Conservation (phyloP, 2,797 vertebrate species). For the Gallirallus australis region DNA sequence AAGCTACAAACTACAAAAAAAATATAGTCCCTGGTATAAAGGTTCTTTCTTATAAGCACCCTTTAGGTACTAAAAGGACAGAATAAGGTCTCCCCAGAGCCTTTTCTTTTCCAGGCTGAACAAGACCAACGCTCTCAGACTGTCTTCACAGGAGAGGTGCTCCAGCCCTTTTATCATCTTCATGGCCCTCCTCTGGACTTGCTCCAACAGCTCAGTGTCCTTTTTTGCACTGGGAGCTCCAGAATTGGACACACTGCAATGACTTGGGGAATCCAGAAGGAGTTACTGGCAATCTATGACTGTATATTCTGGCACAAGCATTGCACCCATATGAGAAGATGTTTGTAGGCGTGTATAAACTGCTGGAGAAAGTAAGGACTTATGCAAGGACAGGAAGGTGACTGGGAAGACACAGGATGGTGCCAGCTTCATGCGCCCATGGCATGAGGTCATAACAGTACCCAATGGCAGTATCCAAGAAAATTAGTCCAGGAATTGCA, state of each 20-base stretch:
- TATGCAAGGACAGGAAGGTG: neutral
- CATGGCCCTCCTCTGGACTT: too few species aligned
- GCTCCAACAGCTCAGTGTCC: too few species aligned
- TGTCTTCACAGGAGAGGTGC: too few species aligned
- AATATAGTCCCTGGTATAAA: neutral
- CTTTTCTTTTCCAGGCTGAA: neutral
- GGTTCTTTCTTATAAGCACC: neutral
- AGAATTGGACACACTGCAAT: neutral
- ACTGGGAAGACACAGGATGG: neutral
- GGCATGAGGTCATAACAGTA: neutral
- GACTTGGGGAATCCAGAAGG: neutral
- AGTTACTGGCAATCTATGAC: neutral
- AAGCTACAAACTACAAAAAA: neutral
- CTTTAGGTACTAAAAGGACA: neutral
- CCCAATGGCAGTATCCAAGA: neutral
- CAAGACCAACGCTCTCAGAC: too few species aligned
- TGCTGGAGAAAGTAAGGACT: neutral
- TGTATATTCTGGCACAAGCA: neutral
- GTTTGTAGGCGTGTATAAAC: neutral
- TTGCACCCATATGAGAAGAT: fast-evolving
- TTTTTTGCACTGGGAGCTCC: neutral
- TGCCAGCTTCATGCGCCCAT: neutral
- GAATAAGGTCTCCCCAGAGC: neutral
- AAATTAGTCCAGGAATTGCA: neutral
- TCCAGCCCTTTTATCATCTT: too few species aligned